Conservation (phyloP, 1,140 invertebrate genomes). For the Papilio machaon region DNA sequence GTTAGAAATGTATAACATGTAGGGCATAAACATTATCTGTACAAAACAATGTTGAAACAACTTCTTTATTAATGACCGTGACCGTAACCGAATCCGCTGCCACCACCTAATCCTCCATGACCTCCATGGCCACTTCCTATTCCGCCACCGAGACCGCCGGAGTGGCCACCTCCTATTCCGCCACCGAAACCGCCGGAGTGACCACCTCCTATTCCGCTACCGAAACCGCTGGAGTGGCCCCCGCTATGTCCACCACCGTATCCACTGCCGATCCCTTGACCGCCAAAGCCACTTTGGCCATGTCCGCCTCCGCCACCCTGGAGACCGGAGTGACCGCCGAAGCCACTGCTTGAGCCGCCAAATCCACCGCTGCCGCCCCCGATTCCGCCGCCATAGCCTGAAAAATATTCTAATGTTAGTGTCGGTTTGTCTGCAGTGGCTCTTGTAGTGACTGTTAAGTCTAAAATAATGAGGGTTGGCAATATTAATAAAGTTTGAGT, state of each 20-base stretch:
- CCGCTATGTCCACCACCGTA: slow-evolving; percentile 37
- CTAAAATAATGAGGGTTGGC: no score
- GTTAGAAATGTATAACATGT: background rate
- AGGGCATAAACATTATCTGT: background rate
- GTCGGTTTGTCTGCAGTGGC: no score
- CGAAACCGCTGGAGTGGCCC: background rate
- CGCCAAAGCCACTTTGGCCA: slow-evolving; percentile 41
- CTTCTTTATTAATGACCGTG: slow-evolving; percentile 11
- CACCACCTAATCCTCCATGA: background rate
- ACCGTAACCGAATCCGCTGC: slow-evolving; percentile 16
- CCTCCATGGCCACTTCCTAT: slow-evolving; percentile 21
- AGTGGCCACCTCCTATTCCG: slow-evolving; percentile 40
- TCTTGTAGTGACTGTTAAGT: no score
- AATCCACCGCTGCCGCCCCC: slow-evolving; percentile 33
- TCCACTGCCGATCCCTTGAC: slow-evolving; percentile 34
- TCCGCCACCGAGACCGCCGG: slow-evolving; percentile 39
- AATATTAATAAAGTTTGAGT: no score
- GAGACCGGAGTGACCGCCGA: slow-evolving; percentile 31
- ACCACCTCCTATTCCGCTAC: slow-evolving; percentile 37
- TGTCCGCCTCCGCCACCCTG: slow-evolving; percentile 17
- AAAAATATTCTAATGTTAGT: background rate
- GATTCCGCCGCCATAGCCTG: slow-evolving; percentile 40
- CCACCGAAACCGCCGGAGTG: slow-evolving; percentile 38
- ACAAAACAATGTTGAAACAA: background rate
- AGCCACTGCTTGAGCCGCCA: slow-evolving; percentile 34